Base-by-base conservation (phyloP, 2,113 vertebrate genomes). In the Speoplatyrhinus poulsoni region DNA sequence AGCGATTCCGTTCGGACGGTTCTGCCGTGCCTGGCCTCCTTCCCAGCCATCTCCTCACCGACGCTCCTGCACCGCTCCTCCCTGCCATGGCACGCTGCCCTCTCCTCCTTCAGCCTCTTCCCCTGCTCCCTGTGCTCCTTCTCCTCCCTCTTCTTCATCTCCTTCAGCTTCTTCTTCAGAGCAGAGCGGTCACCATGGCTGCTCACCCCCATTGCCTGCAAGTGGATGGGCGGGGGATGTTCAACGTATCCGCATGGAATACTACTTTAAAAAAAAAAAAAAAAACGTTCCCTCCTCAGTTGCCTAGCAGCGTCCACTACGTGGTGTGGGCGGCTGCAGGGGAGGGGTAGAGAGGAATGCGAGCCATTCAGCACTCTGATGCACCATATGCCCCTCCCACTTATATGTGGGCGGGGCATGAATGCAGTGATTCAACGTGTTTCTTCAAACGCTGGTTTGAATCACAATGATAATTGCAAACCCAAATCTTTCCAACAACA, bases 121-220 rank as follows among this genome's bases (percentile, higher is more conserved):
- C 76, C 76, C 47, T 77, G 71, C 66, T 67, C 81, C 57, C 62
- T 80, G 58, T 76, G 82, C 71, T 69, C 82, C 15, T 77, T 89
- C 4, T 90, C 56, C 54, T 86, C 55, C 41, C 77, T 70, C 82
- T 89, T 89, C 84, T 91, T 75, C 81, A 89, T 82, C 77, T 89
- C 82, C 86, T 88, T 91, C 60, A 92, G 86, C 76, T 81, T 88
- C 73, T 85, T 90, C 79, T 88, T 89, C n/a, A 91, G 70, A 47
- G 53, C 60, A 0, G 82, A 76, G 0, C 89, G 89, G 56, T 91
- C 86, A 3, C 63, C 79, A 12, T 94, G 94, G 85, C 92, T 94
- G 69, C 91, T 89, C 82, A 95, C 93, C 16, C 94, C 94, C 60
- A 96, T 83, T 62, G 92, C 91, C 95, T 95, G 77, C n/a, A 12